Evolutionary conservation across 30 jellyfish, hydroid and myxozoan genomes (phyloP).

Genomic region (Aurelia coerulea): DNA sequence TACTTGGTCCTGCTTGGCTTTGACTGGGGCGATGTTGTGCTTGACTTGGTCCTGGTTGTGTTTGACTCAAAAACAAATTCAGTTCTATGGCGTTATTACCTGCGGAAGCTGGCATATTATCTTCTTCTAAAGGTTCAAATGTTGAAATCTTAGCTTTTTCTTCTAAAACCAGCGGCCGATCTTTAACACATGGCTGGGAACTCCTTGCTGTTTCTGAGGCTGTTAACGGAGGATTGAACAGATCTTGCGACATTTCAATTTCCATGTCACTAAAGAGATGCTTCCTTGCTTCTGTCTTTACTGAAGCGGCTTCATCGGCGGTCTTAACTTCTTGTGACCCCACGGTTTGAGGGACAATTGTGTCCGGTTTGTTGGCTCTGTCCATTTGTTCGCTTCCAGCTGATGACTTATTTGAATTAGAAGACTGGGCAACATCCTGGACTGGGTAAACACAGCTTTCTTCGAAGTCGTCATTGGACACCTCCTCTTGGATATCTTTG

Average conservation of each 20-base stretch:
- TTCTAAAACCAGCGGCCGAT: not conserved
- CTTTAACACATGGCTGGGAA: not conserved
- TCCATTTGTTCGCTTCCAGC: not conserved
- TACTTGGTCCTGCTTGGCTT: not conserved
- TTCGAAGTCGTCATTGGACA: not conserved
- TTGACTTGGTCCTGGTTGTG: slow-evolving; percentile 27
- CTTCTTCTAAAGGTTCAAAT: not conserved
- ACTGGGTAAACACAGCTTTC: slow-evolving; percentile 28
- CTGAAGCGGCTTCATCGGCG: not conserved
- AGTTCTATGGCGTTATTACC: not conserved
- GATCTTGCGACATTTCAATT: slow-evolving; percentile 55
- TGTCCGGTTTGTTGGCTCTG: not conserved
- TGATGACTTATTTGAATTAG: not conserved
- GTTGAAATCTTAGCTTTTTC: not conserved
- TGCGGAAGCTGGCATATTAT: not conserved
- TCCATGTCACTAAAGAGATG: slow-evolving; percentile 16
- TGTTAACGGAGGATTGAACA: slow-evolving; percentile 37
- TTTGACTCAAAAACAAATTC: slow-evolving; percentile 46
- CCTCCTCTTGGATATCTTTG: not conserved
- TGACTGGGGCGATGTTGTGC: not conserved
- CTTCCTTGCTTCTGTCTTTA: not conserved
- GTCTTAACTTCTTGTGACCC: no score
- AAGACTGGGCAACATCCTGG: not conserved
- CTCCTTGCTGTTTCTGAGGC: not conserved
- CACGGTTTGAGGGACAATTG: not conserved